Base-by-base conservation (phyloP, 1,140 invertebrate species). In the Drosophila lacertosa region DNA sequence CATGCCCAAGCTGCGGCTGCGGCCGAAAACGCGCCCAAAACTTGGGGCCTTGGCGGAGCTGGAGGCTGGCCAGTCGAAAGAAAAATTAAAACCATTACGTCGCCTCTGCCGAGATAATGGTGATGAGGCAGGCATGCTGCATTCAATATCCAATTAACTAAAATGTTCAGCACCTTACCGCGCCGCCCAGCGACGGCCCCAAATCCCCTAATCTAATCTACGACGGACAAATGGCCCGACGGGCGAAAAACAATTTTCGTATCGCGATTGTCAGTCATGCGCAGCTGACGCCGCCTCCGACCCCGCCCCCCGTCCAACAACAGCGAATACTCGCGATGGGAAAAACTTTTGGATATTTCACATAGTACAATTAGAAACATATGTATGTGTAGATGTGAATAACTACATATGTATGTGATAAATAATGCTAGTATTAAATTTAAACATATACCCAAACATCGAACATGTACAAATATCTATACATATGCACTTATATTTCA, bases 181-280 rank as follows among this genome's bases (percentile, higher is more conserved):
- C 29, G 39, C 55, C 37, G 20, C 29, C n/a, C 37, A 18, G 15
- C 26, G 45, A 29, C 53, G 16, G 47, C 33, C 39, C 39, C 60
- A 65, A 70, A 70, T 57, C 60, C 44, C 62, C 60, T 70, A 70
- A 70, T 70, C 67, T 70, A 70, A 70, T 70, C 63, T 55, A 57
- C 60, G 67, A 65, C 60, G 51, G 62, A 70, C 62, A 70, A 70
- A 70, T 70, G 67, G 51, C 67, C 67, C 67, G 67, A 70, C 62
- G 67, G 67, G 60, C 51, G 53, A 70, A 48, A 64, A 70, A 70
- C 67, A 77, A 78, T 81, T 81, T 81, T 67, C 81, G 79, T 77
- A 78, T 78, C 79, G 65, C 60, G 67, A 66, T 83, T 83, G 80
- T 83, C 62, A 67, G 79, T 74, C 79, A 83, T 83, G 79, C 79